phyloP scores from a whole-genome alignment of 2,113 vertebrate species.

The Hassar affinis region DNA sequence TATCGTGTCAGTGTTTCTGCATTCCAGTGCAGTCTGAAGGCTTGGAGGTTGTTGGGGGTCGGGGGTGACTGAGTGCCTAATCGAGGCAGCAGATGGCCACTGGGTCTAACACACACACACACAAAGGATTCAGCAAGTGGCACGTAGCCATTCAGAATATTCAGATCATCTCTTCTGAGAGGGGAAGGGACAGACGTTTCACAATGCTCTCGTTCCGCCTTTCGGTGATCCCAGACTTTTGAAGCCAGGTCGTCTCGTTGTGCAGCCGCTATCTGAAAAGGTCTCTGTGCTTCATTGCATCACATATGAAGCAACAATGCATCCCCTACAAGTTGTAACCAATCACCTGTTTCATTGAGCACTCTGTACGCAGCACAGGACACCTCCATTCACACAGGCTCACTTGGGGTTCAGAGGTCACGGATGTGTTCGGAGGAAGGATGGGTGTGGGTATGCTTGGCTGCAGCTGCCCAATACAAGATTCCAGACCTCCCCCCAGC shows the following conservation, averaged over 20 bases:
- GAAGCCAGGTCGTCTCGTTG: neutral
- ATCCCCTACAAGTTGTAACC: constrained; percentile 9
- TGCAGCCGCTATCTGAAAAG: constrained; percentile 17
- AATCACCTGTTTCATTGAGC: constrained; percentile 31
- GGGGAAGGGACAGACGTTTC: constrained; percentile 20
- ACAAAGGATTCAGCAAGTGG: constrained; percentile 45
- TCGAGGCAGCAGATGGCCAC: constrained; percentile 65
- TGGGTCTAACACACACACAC: constrained; percentile 57
- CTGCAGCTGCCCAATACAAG: constrained; percentile 49
- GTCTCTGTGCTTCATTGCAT: constrained; percentile 11
- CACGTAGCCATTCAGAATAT: constrained; percentile 47
- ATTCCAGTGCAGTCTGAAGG: constrained; percentile 51
- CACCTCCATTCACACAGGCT: constrained; percentile 30
- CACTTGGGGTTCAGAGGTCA: constrained; percentile 55
- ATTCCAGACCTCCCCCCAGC: constrained; percentile 25
- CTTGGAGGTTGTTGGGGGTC: constrained; percentile 35
- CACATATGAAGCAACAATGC: constrained; percentile 11
- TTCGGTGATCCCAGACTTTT: constrained; percentile 14
- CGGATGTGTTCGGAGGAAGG: constrained; percentile 50
- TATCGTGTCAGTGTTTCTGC: constrained; percentile 40
- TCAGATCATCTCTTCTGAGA: constrained; percentile 43
- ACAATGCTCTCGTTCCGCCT: constrained; percentile 40
- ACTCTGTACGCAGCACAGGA: neutral
- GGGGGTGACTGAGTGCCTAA: constrained; percentile 47
- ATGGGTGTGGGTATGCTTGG: constrained; percentile 53